A percentile compares a stretch with the other conserved stretches of the same genome.
These are phyloP conservation scores for Cebus imitator DNA, from an alignment of 2,113 vertebrate genomes.

Conservation along the genomic window DNA sequence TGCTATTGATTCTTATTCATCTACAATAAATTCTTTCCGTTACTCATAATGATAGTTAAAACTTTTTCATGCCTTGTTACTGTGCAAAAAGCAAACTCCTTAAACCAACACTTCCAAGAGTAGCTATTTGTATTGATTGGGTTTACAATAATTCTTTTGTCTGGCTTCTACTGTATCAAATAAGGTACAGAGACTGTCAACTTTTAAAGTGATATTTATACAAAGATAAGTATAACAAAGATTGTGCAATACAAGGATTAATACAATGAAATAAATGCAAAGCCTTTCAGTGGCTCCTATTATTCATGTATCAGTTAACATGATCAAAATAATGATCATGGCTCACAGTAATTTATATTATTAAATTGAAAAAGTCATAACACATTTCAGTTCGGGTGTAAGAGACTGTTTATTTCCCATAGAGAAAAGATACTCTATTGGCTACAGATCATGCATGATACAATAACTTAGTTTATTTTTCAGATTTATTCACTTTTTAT, in stretches of 20 bases:
- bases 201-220: background rate
- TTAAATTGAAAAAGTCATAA: constrained; percentile 18
- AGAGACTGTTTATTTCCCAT: background rate
- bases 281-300: background rate
- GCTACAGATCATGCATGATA: background rate
- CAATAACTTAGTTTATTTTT: background rate
- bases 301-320: background rate
- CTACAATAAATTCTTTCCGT: background rate
- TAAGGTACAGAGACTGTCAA: background rate
- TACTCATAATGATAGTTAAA: constrained; percentile 57
- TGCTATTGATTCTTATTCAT: background rate
- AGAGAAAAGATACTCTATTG: background rate
- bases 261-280: background rate
- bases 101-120: constrained; percentile 34
- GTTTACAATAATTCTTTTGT: background rate
- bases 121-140: constrained; percentile 42
- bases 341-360: background rate
- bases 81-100: constrained; percentile 57
- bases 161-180: background rate
- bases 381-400: background rate
- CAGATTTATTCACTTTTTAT: background rate
- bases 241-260: background rate
- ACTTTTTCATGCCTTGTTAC: constrained; percentile 26
- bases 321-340: background rate
- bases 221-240: background rate